Conservation (phyloP, 1,140 invertebrate genomes). For the Hermetia illucens region DNA sequence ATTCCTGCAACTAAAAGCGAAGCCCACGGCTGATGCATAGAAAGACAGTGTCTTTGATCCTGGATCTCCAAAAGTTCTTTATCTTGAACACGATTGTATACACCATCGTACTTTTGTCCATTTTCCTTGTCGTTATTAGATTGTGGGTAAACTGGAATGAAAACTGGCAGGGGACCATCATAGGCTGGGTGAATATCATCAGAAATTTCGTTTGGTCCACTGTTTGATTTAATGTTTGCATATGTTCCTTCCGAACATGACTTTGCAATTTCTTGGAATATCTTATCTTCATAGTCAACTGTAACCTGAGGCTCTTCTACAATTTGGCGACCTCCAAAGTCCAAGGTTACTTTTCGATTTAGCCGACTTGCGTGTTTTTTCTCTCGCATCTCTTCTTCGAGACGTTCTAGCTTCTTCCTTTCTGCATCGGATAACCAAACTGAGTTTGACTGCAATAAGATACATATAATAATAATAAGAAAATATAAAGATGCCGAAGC, state of each 20-base stretch:
- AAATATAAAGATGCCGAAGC: background rate
- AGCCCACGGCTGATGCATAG: slow-evolving; percentile 94
- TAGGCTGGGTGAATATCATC: slow-evolving; percentile 9
- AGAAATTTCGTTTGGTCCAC: slow-evolving; percentile 3
- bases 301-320: slow-evolving; percentile 35
- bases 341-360: slow-evolving; percentile 58
- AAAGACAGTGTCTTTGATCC: slow-evolving; percentile 79
- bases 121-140: slow-evolving; percentile 5
- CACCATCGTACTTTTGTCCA: slow-evolving; percentile 13
- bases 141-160: slow-evolving; percentile 10
- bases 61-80: slow-evolving; percentile 71
- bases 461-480: background rate
- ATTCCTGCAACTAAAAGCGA: slow-evolving; percentile 81
- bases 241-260: slow-evolving; percentile 9
- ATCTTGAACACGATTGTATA: slow-evolving; percentile 56
- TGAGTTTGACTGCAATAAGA: slow-evolving; percentile 39
- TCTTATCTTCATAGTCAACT: slow-evolving; percentile 35
- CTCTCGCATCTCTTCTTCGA: slow-evolving; percentile 52
- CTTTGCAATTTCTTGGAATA: slow-evolving; percentile 29
- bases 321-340: slow-evolving; percentile 58
- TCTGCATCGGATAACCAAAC: slow-evolving; percentile 67
- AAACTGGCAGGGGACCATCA: slow-evolving; percentile 7
- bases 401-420: slow-evolving; percentile 48
- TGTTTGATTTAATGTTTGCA: slow-evolving; percentile 6
- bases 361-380: slow-evolving; percentile 53